These are phyloP conservation scores for Trididemnum nubilum DNA, from an alignment of 23 tunicate genomes.

Conservation along the genomic window DNA sequence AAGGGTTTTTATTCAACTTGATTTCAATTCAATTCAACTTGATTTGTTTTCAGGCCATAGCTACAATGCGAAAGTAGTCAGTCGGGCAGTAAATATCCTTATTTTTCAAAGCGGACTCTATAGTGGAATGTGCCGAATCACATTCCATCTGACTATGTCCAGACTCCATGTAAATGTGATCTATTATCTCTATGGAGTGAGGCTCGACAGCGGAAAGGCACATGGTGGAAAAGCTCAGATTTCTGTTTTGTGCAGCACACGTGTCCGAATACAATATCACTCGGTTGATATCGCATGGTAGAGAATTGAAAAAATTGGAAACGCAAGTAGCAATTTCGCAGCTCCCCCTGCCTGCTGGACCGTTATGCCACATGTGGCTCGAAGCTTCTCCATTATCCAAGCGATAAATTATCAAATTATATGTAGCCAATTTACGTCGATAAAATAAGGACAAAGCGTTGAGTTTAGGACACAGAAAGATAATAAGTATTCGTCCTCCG, in stretches of 20 bases:
- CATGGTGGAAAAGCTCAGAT: neutral
- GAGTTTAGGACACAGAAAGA: neutral
- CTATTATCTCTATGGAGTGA: neutral
- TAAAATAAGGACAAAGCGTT: neutral
- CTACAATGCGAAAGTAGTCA: neutral
- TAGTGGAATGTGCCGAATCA: neutral
- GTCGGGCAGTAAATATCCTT: neutral
- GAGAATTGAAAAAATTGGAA: neutral
- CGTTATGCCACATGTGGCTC: neutral
- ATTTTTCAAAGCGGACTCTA: neutral
- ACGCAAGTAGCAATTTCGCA: neutral
- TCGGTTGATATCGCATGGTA: neutral
- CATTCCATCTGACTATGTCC: neutral
- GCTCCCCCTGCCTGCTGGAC: neutral
- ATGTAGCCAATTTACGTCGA: neutral
- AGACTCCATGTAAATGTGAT: neutral
- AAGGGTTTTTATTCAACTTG: too few relatives aligned
- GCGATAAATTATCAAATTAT: neutral
- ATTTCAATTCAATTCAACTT: too few relatives aligned
- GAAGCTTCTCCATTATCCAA: neutral
- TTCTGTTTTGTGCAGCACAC: neutral
- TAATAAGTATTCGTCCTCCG: too few relatives aligned
- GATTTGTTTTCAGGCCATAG: neutral
- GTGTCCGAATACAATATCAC: neutral
- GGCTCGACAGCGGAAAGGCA: neutral